Evolutionary conservation across 2,113 vertebrate species (phyloP).

Genomic region (Calcarius ornatus): DNA sequence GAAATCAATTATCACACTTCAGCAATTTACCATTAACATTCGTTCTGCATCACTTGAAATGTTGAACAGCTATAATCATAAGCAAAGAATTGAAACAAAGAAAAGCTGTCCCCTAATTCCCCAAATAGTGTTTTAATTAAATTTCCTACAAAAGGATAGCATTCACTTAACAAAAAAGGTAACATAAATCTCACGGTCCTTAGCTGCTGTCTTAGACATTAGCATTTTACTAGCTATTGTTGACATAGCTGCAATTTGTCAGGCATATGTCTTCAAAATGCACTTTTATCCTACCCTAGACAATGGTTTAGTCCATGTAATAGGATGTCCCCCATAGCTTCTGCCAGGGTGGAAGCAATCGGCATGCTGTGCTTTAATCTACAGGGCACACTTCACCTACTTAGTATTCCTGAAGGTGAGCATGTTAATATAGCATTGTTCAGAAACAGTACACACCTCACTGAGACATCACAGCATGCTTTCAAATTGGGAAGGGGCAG

Average conservation of each 20-base stretch:
- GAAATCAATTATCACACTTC: conserved; percentile 62
- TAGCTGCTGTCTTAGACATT: background rate
- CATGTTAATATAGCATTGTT: background rate
- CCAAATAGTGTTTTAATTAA: conserved; percentile 43
- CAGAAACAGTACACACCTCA: background rate
- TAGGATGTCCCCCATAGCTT: background rate
- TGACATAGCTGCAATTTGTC: background rate
- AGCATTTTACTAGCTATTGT: background rate
- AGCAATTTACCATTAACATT: conserved; percentile 60
- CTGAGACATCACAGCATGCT: background rate
- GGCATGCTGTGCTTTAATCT: background rate
- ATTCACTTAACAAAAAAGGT: background rate
- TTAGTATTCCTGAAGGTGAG: background rate
- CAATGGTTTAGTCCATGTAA: background rate
- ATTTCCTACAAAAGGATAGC: conserved; percentile 1
- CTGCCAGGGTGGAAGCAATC: background rate
- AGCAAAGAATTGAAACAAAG: conserved; percentile 40
- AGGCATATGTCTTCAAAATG: background rate
- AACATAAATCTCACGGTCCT: background rate
- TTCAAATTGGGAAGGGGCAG: background rate
- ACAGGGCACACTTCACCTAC: background rate
- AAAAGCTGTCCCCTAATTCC: conserved; percentile 12
- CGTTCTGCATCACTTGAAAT: conserved; percentile 39
- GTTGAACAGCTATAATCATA: conserved; percentile 31
- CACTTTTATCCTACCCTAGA: background rate